phyloP scores from a whole-genome alignment of 2,113 vertebrate genomes.

The Entelurus aequoreus region DNA sequence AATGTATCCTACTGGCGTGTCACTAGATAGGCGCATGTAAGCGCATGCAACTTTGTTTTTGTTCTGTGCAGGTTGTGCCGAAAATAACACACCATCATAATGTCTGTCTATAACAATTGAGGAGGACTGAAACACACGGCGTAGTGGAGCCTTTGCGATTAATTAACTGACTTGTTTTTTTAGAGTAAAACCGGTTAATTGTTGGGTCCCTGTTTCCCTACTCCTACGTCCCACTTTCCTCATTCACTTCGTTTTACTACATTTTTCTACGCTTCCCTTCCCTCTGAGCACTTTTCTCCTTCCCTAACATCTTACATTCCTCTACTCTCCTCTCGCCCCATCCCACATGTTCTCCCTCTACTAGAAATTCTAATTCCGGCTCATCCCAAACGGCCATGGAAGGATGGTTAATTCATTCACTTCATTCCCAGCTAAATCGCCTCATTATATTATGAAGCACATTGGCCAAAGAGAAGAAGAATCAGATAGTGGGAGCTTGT shows the following conservation, averaged over 20 bases:
- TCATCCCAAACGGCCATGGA: constrained; percentile 31
- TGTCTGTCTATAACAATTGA: too few relatives aligned
- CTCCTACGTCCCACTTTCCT: not conserved
- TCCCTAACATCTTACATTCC: not conserved
- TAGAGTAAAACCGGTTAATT: too few relatives aligned
- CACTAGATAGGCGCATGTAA: too few relatives aligned
- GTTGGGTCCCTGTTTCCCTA: too few relatives aligned
- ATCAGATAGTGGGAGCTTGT: constrained; percentile 54
- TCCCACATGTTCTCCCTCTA: constrained; percentile 20
- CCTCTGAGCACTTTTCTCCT: too few relatives aligned
- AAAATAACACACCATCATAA: too few relatives aligned
- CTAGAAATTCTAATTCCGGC: constrained; percentile 51
- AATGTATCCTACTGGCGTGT: too few relatives aligned
- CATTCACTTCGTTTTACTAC: not conserved
- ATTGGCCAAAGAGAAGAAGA: constrained; percentile 45
- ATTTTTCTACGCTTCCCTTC: not conserved
- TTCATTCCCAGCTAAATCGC: constrained; percentile 44
- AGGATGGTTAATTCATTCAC: constrained; percentile 57
- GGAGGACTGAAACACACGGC: too few relatives aligned
- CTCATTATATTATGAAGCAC: constrained; percentile 57
- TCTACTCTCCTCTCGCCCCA: constrained; percentile 7
- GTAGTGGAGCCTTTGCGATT: too few relatives aligned
- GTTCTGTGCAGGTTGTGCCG: too few relatives aligned
- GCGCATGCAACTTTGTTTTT: too few relatives aligned
- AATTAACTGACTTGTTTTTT: too few relatives aligned